Evolutionary conservation across 2,888 invertebrate species (phyloP), one percentile per base, ranked within the genome.

Genomic region (Troides helena): DNA sequence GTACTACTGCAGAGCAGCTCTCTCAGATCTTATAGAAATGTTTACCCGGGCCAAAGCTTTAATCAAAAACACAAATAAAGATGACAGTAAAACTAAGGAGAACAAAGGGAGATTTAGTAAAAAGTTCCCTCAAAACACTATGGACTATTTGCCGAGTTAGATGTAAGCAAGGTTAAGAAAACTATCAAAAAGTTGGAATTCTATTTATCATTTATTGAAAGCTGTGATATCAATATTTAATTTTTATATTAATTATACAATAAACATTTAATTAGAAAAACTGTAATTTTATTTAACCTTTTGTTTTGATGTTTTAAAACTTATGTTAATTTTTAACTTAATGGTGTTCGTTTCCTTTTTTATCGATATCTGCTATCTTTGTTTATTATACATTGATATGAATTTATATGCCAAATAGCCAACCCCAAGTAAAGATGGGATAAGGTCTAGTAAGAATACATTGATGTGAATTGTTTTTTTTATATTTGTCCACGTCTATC

Each of bases 151-250:
- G 62, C 89, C 63, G 80, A 86, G n/a, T 80, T 95, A 74, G 89
- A 94, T 71, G 82, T 90, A 64, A 89, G 87, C 62, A 94, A 93
- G 82, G 78, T 95, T 10, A 93, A 93, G 74, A 89, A 92, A 70
- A 86, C 93, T 74, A 80, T 94, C 0, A 96, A 95, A 79, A 97
- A 96, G 88, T 79, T 96, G 1, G 95, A 96, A 80, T 97, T 95
- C 86, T 95, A 95, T 85, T 85, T 96, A 71, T 95, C 96, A 0
- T 96, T 93, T 92, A 84, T 94, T 50, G 94, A 94, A 71, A 85
- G 83, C 76, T 85, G 80, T 80, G 80, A 84, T 74, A 23, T 8
- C 10, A 58, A 12, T 14, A 23, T 18, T 58, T n/a, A 58, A 8
- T 6, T 23, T 23, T 12, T 58, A 23, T 53, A 53, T 6, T n/a